Base-by-base conservation (phyloP, 2,113 vertebrate genomes). In the Notothenia rossii region DNA sequence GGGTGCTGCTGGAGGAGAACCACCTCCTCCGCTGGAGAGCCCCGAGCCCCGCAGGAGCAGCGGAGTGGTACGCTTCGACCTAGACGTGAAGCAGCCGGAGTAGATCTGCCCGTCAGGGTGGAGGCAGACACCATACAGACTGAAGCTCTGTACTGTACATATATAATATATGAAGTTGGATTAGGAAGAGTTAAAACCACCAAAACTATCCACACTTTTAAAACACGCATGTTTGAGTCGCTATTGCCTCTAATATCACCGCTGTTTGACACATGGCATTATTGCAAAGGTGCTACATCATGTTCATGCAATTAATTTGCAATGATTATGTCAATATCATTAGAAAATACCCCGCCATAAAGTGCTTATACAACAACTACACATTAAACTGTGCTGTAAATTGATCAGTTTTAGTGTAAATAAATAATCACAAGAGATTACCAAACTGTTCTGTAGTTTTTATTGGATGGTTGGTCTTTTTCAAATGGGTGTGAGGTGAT, bases 1-100 rank as follows among this genome's bases (percentile, higher is more conserved):
- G 88, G 92, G 94, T 93, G 93, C 95, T 88, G 62, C 90, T 92
- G 95, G 94, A 95, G 94, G 92, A 94, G 95, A 95, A 74, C 82
- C 88, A 83, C 82, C 86, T 25, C 88, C 92, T n/a, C 49, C 29
- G 72, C 86, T 92, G 92, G 94, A 94, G 4, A 71, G 92, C 85
- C 15, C 85, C 70, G 90, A 93, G 68, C 89, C 94, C 54, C 86
- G 92, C 60, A 83, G 89, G 88, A 92, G 89, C 83, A 54, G 84
- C 15, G 85, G 85, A 50, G 92, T 92, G 85, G 95, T 96, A 56
- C 95, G 92, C 75, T 96, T 95, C 67, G 93, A 93, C 65, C 88
- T 94, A 67, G 93, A 95, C 29, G 88, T 86, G 60, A 95, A 93
- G 83, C 83, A 85, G 76, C 90, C 79, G 29, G 87, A 92, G 29